A percentile compares a stretch with the other conserved stretches of the same genome.
phyloP scores from a whole-genome alignment of 2,888 invertebrate genomes.

The Eupsilia transversa region DNA sequence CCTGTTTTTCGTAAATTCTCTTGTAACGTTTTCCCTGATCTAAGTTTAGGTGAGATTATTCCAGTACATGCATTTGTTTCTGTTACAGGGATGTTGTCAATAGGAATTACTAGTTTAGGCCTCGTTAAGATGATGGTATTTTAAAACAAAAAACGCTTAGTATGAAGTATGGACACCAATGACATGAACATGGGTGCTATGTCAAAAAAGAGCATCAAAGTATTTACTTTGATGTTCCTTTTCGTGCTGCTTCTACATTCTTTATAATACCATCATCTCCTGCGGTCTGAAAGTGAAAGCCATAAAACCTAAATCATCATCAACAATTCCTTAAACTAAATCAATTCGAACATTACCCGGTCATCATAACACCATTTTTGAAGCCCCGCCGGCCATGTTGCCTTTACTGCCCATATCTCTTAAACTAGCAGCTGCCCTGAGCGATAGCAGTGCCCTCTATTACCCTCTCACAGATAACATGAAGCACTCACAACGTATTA shows the following conservation, averaged over 20 bases:
- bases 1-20: neutral
- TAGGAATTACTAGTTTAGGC: neutral
- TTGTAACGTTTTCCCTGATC: neutral
- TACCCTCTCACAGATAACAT: constrained; percentile 68
- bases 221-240: no score
- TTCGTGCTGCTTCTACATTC: neutral
- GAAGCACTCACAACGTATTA: constrained; percentile 65
- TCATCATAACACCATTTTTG: constrained; percentile 50
- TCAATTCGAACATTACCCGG: constrained; percentile 25
- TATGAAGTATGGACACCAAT: neutral
- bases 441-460: constrained; percentile 66
- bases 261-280: neutral
- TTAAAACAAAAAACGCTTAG: neutral
- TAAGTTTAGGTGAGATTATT: neutral
- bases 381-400: constrained; percentile 40
- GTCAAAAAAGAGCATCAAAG: no score
- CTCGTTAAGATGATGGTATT: neutral
- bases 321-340: constrained; percentile 12
- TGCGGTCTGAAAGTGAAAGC: neutral
- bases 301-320: constrained; percentile 15
- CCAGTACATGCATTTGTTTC: neutral
- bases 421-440: constrained; percentile 63
- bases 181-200: neutral
- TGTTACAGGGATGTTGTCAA: neutral
- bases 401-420: constrained; percentile 57